These are phyloP conservation scores for Pyrgus malvae DNA, from an alignment of 2,888 invertebrate species.

Conservation along the genomic window DNA sequence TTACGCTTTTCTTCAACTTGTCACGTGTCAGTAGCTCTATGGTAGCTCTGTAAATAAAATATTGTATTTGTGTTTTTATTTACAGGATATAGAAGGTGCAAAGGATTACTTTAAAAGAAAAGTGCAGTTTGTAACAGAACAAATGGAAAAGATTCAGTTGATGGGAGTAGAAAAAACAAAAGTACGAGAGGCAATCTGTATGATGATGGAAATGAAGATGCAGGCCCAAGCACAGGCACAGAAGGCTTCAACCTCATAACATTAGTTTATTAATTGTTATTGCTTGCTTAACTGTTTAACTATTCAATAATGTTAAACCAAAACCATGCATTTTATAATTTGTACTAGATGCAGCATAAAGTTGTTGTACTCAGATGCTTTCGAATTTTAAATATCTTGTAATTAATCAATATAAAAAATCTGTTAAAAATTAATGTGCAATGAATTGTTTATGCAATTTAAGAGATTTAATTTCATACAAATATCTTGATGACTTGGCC, in stretches of 20 bases:
- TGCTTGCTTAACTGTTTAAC: slow-evolving; percentile 29
- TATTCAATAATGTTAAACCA: slow-evolving; percentile 5
- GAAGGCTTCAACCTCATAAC: slow-evolving; percentile 64
- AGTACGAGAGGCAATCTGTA: slow-evolving; percentile 89
- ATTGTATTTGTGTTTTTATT: slow-evolving; percentile 31
- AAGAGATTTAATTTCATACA: too few relatives aligned
- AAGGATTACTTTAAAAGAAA: slow-evolving; percentile 96
- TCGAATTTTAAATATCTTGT: too few relatives aligned
- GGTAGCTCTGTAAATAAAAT: too few relatives aligned
- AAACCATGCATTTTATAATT: slow-evolving; percentile 3
- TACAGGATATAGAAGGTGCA: slow-evolving; percentile 78
- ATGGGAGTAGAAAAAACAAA: slow-evolving; percentile 92
- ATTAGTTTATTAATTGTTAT: slow-evolving; percentile 30
- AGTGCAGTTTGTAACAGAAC: slow-evolving; percentile 94
- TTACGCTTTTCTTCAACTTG: too few relatives aligned
- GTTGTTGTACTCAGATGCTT: too few relatives aligned
- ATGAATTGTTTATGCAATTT: too few relatives aligned
- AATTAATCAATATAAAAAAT: too few relatives aligned
- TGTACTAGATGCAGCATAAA: too few relatives aligned
- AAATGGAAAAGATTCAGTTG: slow-evolving; percentile 96
- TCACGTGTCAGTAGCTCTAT: too few relatives aligned
- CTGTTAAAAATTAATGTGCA: too few relatives aligned
- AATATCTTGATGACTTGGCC: too few relatives aligned
- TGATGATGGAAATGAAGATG: slow-evolving; percentile 89
- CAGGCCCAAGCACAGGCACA: slow-evolving; percentile 76